phyloP scores from a whole-genome alignment of 2,113 vertebrate genomes.

The Hippocampus abdominalis region DNA sequence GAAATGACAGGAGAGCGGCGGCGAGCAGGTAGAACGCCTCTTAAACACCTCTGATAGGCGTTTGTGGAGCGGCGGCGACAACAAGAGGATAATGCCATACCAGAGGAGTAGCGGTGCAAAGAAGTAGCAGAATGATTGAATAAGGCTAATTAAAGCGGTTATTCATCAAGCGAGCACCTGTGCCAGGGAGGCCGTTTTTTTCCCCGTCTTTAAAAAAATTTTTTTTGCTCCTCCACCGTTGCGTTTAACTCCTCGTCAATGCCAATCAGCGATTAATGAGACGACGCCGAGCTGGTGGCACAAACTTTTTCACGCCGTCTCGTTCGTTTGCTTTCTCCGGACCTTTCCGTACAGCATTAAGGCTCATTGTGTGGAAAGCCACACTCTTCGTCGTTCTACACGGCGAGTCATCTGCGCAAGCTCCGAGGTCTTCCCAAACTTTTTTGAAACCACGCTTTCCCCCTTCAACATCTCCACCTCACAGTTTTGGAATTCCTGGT shows the following conservation, averaged over 20 bases:
- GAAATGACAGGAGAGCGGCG: slow-evolving; percentile 61
- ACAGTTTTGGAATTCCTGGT: background rate
- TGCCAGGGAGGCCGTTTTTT: slow-evolving; percentile 79
- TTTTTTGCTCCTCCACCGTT: slow-evolving; percentile 50
- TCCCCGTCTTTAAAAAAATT: slow-evolving; percentile 35
- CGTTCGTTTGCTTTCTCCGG: slow-evolving; percentile 59
- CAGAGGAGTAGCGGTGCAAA: slow-evolving; percentile 71
- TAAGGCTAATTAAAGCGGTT: slow-evolving; percentile 99
- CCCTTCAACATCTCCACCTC: background rate
- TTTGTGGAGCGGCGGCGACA: slow-evolving; percentile 92
- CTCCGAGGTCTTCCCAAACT: background rate
- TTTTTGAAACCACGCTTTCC: too few species aligned
- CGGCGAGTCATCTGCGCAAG: background rate
- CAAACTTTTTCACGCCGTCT: slow-evolving; percentile 77
- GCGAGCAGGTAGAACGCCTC: slow-evolving; percentile 76
- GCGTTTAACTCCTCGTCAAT: slow-evolving; percentile 78
- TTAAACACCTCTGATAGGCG: slow-evolving; percentile 75
- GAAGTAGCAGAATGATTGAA: slow-evolving; percentile 94
- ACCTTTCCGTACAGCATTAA: slow-evolving; percentile 54
- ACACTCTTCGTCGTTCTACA: background rate
- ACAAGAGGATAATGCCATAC: slow-evolving; percentile 92
- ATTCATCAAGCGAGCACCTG: slow-evolving; percentile 98
- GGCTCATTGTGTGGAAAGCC: slow-evolving; percentile 54
- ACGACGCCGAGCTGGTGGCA: slow-evolving; percentile 76
- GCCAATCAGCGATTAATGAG: slow-evolving; percentile 83